phyloP scores from a whole-genome alignment of 2,113 vertebrate species.

The Haliaeetus leucogaster region DNA sequence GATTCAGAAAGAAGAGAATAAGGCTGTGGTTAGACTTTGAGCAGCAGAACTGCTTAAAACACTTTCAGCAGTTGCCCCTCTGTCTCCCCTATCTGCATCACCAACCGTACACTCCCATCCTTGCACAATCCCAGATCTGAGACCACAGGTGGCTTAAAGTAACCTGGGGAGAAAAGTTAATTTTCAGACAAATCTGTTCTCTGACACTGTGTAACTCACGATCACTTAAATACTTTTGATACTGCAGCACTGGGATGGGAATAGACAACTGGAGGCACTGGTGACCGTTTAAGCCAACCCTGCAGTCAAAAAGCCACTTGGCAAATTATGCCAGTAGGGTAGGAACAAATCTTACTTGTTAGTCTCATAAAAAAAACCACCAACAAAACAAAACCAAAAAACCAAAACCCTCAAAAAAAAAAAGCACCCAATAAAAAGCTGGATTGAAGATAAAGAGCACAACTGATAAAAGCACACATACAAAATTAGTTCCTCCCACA shows the following conservation, averaged over 20 bases:
- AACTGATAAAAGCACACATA: neutral
- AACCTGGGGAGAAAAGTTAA: neutral
- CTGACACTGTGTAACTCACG: neutral
- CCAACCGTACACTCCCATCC: neutral
- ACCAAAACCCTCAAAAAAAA: neutral
- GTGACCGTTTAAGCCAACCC: neutral
- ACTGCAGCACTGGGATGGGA: neutral
- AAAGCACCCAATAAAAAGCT: neutral
- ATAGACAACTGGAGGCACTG: neutral
- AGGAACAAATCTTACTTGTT: constrained; percentile 19
- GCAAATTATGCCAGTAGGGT: neutral
- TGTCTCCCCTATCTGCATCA: neutral
- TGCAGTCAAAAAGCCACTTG: neutral
- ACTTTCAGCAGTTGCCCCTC: neutral
- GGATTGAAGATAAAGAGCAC: constrained; percentile 2
- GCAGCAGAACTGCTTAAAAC: neutral
- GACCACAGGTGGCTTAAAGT: neutral
- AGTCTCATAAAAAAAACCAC: neutral
- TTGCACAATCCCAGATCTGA: neutral
- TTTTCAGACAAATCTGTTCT: neutral
- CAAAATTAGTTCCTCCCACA: neutral
- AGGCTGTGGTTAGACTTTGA: neutral
- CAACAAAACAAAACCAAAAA: neutral
- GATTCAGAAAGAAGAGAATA: neutral
- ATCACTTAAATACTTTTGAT: neutral